A percentile compares a stretch with the other conserved stretches of the same genome.
Evolutionary conservation across 2,113 vertebrate genomes (phyloP).

Genomic region (Bettongia penicillata): DNA sequence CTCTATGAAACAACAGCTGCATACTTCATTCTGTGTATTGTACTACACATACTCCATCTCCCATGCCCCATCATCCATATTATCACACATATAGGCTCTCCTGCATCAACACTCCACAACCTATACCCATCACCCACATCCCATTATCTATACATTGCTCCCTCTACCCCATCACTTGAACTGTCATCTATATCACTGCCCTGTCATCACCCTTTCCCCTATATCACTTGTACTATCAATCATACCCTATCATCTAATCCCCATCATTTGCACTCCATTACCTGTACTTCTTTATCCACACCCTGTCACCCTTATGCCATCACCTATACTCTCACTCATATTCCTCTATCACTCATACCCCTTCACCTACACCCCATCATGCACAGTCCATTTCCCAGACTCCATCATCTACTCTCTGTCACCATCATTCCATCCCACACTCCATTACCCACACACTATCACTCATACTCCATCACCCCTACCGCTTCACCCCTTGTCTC

Average conservation of each 20-base stretch:
- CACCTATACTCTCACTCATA: background rate
- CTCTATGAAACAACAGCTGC: background rate
- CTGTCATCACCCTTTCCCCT: background rate
- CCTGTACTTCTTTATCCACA: background rate
- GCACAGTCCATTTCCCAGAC: background rate
- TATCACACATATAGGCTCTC: background rate
- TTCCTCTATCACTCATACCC: background rate
- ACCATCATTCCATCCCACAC: background rate
- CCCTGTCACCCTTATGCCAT: background rate
- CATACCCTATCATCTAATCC: background rate
- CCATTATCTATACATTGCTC: background rate
- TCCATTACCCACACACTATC: background rate
- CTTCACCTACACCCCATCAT: background rate
- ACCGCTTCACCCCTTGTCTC: accelerated
- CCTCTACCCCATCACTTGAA: background rate
- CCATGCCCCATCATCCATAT: background rate
- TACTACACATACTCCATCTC: background rate
- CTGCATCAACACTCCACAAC: background rate
- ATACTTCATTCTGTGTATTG: background rate
- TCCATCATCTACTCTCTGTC: background rate
- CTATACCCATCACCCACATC: background rate
- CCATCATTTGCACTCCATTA: background rate
- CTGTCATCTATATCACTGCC: background rate
- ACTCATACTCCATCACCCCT: background rate
- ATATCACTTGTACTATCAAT: background rate